A percentile compares a stretch with the other conserved stretches of the same genome.
Evolutionary conservation across 2,113 vertebrate genomes (phyloP).

Genomic region (Nesospiza acunhae): DNA sequence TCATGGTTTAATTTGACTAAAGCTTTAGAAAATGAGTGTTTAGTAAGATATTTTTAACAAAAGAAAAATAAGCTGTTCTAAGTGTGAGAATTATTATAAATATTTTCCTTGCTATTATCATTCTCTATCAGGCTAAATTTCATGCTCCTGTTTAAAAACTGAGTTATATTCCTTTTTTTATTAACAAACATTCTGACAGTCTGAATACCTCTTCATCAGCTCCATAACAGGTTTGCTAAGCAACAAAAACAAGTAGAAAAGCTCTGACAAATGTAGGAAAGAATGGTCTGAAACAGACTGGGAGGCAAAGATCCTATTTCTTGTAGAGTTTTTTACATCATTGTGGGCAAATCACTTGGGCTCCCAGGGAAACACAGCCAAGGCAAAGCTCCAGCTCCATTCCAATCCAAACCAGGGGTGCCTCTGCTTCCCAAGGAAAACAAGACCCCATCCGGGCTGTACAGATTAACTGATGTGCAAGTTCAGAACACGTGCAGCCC

Average conservation of each 20-base stretch:
- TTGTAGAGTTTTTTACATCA: neutral
- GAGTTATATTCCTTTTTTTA: neutral
- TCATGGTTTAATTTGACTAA: constrained; percentile 42
- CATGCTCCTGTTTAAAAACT: constrained; percentile 6
- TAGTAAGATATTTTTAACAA: constrained; percentile 14
- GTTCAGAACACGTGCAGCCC: neutral
- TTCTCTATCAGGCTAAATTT: neutral
- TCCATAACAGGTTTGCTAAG: neutral
- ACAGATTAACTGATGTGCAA: neutral
- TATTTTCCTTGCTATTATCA: constrained; percentile 23
- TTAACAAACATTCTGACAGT: neutral
- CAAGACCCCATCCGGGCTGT: neutral
- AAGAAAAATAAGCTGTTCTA: constrained; percentile 24
- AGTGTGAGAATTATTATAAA: constrained; percentile 26
- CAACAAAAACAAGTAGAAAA: neutral
- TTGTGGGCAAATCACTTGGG: neutral
- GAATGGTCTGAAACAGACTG: neutral
- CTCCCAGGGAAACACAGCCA: neutral
- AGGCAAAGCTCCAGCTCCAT: neutral
- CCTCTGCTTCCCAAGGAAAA: neutral
- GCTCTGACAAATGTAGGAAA: neutral
- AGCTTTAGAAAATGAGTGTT: constrained; percentile 55
- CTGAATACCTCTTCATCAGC: neutral
- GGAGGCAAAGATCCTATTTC: neutral
- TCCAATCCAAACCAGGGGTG: neutral